Evolutionary conservation across 1,140 invertebrate species (phyloP).

Genomic region (Caenorhabditis elegans): DNA sequence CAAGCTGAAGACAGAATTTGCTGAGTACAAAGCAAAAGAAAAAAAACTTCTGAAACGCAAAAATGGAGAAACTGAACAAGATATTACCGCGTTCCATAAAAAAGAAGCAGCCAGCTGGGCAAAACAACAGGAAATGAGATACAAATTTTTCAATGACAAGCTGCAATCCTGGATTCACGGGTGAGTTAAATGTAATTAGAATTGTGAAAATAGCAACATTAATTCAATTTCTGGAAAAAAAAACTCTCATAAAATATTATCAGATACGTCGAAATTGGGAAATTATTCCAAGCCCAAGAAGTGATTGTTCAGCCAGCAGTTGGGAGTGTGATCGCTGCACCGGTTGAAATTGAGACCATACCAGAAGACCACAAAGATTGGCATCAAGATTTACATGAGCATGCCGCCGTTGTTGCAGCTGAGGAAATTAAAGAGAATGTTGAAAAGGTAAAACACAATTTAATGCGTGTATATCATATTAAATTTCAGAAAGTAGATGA

Average conservation of each 20-base stretch:
- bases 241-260: no score
- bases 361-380: background rate
- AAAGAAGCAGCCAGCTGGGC: background rate
- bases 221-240: no score
- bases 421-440: background rate
- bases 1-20: background rate
- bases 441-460: background rate
- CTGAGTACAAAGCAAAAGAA: constrained; percentile 12
- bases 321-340: background rate
- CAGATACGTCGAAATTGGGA: background rate
- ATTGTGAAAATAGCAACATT: no score
- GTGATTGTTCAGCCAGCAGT: background rate
- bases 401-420: background rate
- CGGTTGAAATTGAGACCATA: background rate
- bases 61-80: background rate
- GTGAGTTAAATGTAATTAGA: background rate
- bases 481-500: background rate
- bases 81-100: constrained; percentile 3
- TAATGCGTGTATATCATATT: background rate
- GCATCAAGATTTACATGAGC: background rate
- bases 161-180: constrained; percentile 13
- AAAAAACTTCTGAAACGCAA: background rate
- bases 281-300: background rate
- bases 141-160: constrained; percentile 37
- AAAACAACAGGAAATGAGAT: constrained; percentile 29